Evolutionary conservation across 2,113 vertebrate species (phyloP).

Genomic region (Macaca mulatta): DNA sequence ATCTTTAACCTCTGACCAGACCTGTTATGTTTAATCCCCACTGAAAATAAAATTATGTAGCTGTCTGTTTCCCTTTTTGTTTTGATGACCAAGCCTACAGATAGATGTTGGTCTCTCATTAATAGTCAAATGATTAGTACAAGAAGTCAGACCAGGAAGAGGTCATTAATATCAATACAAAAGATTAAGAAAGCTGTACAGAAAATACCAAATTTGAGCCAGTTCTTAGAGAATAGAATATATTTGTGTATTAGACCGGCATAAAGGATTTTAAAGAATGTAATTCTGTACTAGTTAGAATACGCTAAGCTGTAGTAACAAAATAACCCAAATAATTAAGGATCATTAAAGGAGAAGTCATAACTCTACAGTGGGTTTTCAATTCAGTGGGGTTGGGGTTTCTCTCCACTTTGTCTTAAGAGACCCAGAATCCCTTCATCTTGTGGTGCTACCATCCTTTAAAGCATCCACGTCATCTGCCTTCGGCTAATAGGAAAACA

Average conservation of each 20-base stretch:
- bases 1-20: not conserved
- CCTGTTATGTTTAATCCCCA: not conserved
- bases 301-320: not conserved
- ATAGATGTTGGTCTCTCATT: not conserved
- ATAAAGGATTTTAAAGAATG: not conserved
- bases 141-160: not conserved
- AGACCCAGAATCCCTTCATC: not conserved
- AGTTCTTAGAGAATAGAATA: not conserved
- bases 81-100: not conserved
- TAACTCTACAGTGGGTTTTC: not conserved
- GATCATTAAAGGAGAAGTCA: not conserved
- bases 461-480: not conserved
- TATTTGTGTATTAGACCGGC: not conserved
- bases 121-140: not conserved
- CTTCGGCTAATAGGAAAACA: not conserved
- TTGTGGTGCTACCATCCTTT: not conserved
- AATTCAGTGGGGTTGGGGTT: not conserved
- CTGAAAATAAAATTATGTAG: not conserved
- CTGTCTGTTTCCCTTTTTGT: not conserved
- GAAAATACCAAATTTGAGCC: not conserved
- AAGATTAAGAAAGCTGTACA: not conserved
- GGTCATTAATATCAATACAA: not conserved
- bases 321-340: not conserved
- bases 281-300: not conserved
- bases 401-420: not conserved